These are phyloP conservation scores for Drosophila ohnishii DNA, from an alignment of 1,140 invertebrate genomes.

Conservation along the genomic window DNA sequence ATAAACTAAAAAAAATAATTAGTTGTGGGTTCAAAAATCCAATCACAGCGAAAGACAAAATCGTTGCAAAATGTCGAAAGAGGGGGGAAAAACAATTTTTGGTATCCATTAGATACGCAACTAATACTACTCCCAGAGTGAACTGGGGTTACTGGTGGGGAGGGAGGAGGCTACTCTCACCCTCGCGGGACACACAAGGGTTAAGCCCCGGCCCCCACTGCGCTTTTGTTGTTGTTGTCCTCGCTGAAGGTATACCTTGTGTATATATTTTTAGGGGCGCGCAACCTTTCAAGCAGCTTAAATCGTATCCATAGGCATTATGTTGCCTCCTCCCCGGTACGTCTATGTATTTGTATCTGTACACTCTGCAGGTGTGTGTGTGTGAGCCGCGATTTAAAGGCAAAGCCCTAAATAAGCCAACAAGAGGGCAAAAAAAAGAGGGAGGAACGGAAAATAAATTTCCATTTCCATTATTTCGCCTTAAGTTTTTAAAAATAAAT, in stretches of 20 bases:
- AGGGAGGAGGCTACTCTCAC: background rate
- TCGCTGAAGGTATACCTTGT: constrained; percentile 30
- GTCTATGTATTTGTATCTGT: constrained; percentile 28
- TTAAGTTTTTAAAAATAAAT: constrained; percentile 68
- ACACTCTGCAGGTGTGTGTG: constrained; percentile 6
- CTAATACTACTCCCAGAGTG: constrained; percentile 45
- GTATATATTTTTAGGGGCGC: constrained; percentile 74
- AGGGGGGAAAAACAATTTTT: constrained; percentile 50
- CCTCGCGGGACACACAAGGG: constrained; percentile 27
- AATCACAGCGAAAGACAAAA: constrained; percentile 20
- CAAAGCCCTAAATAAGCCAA: constrained; percentile 73
- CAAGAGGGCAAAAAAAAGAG: constrained; percentile 50
- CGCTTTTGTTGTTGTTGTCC: background rate
- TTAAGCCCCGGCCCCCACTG: constrained; percentile 24
- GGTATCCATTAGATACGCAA: constrained; percentile 76
- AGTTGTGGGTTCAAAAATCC: constrained; percentile 18
- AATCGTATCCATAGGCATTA: constrained; percentile 73
- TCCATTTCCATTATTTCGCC: constrained; percentile 37
- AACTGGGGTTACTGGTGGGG: too few species aligned
- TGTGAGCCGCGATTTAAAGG: constrained; percentile 69
- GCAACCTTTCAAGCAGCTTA: constrained; percentile 74
- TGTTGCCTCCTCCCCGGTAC: constrained; percentile 24
- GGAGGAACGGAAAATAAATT: constrained; percentile 55
- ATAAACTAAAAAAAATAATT: background rate
- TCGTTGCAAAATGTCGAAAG: background rate